phyloP scores from a whole-genome alignment of 2,113 vertebrate genomes.

The Saiga tatarica region DNA sequence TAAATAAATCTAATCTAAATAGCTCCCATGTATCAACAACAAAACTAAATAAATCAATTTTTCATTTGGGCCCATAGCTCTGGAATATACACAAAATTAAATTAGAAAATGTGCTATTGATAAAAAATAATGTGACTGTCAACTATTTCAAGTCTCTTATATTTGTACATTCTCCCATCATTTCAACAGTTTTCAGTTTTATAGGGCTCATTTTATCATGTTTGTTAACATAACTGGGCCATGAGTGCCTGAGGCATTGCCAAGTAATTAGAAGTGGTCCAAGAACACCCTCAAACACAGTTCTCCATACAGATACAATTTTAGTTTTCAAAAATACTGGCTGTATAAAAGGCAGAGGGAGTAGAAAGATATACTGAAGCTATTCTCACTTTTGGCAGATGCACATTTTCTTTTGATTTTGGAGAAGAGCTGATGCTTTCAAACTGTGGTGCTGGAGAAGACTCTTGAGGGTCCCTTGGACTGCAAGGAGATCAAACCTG shows the following conservation, averaged over 20 bases:
- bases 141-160: neutral
- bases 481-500: neutral
- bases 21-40: neutral
- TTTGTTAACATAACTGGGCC: neutral
- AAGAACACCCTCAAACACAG: neutral
- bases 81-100: neutral
- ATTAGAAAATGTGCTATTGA: conserved; percentile 10
- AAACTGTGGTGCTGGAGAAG: neutral
- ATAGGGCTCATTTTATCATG: neutral
- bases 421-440: neutral
- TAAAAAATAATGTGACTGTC: neutral
- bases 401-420: neutral
- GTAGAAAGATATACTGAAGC: neutral
- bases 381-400: neutral
- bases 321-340: neutral
- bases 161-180: neutral
- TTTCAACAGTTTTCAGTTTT: neutral
- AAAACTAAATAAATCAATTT: neutral
- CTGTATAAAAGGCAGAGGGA: neutral
- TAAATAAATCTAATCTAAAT: conserved; percentile 43
- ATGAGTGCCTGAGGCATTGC: neutral
- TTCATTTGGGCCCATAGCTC: neutral
- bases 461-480: neutral
- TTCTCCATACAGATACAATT: neutral
- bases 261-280: neutral